These are phyloP conservation scores for Bombus ignitus DNA, from an alignment of 1,140 invertebrate species.

Conservation along the genomic window DNA sequence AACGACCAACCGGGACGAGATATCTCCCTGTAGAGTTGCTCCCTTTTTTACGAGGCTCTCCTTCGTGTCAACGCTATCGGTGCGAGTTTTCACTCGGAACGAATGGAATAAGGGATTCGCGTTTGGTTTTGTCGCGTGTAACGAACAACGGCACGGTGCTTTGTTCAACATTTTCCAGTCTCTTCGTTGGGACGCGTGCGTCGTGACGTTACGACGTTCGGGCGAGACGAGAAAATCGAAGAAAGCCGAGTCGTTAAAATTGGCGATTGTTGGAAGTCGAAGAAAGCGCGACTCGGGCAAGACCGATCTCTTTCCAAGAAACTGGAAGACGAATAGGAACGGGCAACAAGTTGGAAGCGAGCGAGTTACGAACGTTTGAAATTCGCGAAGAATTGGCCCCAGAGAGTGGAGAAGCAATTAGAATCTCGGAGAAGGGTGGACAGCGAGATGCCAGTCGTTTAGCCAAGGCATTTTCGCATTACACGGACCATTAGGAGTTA, in stretches of 20 bases:
- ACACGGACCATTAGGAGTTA: constrained; percentile 45
- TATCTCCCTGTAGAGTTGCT: not conserved
- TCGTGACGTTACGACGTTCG: not conserved
- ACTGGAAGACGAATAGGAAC: not conserved
- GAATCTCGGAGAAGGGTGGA: not conserved
- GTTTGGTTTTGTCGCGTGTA: not conserved
- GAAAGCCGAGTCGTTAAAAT: not conserved
- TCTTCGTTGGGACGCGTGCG: not conserved
- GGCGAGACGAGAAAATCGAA: not conserved
- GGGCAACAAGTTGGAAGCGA: constrained; percentile 32
- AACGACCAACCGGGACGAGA: not conserved
- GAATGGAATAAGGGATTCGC: constrained; percentile 4
- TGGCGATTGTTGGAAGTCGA: not conserved
- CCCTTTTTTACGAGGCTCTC: constrained; percentile 10
- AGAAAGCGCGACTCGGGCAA: not conserved
- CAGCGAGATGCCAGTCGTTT: not conserved
- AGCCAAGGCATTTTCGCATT: not conserved
- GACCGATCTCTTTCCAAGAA: not conserved
- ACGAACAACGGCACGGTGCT: not conserved
- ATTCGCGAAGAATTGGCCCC: constrained; percentile 1
- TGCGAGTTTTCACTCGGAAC: not conserved
- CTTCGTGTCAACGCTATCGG: not conserved
- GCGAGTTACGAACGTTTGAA: not conserved
- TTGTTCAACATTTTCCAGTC: not conserved
- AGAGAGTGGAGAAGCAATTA: constrained; percentile 21